These are phyloP conservation scores for Crotalus helleri DNA, from an alignment of 2,113 vertebrate genomes.

Conservation along the genomic window DNA sequence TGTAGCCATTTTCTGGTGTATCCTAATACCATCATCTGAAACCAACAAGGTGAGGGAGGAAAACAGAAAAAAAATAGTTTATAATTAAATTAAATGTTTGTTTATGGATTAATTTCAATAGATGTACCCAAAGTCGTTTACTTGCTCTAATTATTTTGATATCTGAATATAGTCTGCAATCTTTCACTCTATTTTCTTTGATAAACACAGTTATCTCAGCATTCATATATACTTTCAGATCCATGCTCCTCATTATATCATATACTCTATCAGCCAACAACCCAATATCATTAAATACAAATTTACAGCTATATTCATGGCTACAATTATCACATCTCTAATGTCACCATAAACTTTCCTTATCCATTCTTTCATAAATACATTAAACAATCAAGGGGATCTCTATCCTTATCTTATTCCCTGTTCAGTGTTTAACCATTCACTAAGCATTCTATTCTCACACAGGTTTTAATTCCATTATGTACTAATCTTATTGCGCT, in stretches of 20 bases:
- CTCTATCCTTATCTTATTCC: background rate
- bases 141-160: background rate
- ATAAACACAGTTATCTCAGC: background rate
- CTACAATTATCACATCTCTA: background rate
- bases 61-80: background rate
- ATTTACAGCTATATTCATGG: background rate
- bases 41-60: constrained; percentile 67
- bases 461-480: background rate
- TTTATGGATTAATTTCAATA: background rate
- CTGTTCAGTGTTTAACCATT: background rate
- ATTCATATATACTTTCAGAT: background rate
- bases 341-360: background rate
- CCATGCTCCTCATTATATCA: background rate
- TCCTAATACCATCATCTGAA: constrained; percentile 54
- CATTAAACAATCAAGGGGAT: background rate
- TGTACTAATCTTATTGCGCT: background rate
- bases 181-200: background rate
- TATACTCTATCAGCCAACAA: background rate
- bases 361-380: background rate
- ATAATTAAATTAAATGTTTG: background rate
- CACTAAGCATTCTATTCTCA: background rate
- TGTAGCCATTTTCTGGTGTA: constrained; percentile 46
- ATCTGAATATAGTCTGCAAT: background rate
- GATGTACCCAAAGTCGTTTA: background rate
- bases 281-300: background rate